Base-by-base conservation (phyloP, 2,888 invertebrate species). In the Zygothrica quintamaculata region DNA sequence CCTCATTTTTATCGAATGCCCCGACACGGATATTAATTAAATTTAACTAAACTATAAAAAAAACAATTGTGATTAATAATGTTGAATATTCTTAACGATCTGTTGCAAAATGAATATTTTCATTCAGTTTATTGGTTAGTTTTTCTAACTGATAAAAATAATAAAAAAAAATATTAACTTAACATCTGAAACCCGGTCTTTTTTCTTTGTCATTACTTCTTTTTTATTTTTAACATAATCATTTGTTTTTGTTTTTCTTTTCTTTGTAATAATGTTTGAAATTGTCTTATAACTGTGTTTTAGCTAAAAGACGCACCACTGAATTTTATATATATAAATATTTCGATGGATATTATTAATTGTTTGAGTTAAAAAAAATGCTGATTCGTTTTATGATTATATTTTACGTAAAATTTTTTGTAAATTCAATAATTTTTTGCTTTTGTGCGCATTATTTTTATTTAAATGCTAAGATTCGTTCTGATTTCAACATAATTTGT, bases 221-320 rank as follows among this genome's bases (percentile, higher is more conserved):
- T 25, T 60, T 78, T 79, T 82, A 75, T 81, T 79, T 77, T 48
- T 44, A 61, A 69, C 46, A 55, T 67, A 72, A 50, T 37, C 34
- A 46, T 15, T 22, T 34, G 50, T 40, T 56, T 33, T 47, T 43
- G 42, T 74, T 65, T 46, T 48, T 59, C 12, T 33, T 46, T 16
- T 40, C 16, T 13, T 47, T 34, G 11, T 12, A 11, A 55, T 13
- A 48, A 67, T 59, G 37, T 67, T 56, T 73, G 69, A 76, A 74
- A 74, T 22, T 75, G 80, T 84, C 76, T 71, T 66, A 84, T 81
- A 71, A 62, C 76, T 56, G 66, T 59, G 59, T n/a, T n/a, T n/a
- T 11, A 67, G 78, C 75, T 84, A 84, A 76, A 80, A 80, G 81
- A 80, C 80, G 80, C 84, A 84, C 81, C 80, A 81, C 76, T 84